phyloP scores from a whole-genome alignment of 2,888 invertebrate species.

The Phytoseiulus persimilis region DNA sequence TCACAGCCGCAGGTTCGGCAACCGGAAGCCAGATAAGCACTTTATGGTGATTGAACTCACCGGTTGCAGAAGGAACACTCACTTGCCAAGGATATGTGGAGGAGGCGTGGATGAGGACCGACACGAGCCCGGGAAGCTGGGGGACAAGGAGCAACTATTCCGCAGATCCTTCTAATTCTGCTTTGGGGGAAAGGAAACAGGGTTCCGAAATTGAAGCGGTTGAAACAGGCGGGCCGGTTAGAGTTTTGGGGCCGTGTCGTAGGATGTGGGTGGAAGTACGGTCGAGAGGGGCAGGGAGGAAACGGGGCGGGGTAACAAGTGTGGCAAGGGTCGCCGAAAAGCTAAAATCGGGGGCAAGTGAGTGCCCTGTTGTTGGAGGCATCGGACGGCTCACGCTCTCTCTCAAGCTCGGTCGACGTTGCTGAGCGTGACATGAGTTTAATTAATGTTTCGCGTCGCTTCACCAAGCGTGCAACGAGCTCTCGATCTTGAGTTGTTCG shows the following conservation, averaged over 20 bases:
- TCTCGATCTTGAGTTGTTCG: constrained; percentile 28
- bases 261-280: neutral
- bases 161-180: neutral
- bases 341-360: neutral
- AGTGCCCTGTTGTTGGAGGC: neutral
- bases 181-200: neutral
- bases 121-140: neutral
- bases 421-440: constrained; percentile 38
- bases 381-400: neutral
- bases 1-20: constrained; percentile 11
- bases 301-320: neutral
- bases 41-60: constrained; percentile 37
- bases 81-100: neutral
- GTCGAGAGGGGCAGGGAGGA: neutral
- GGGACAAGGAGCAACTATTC: neutral
- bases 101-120: neutral
- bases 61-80: constrained; percentile 17
- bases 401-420: neutral
- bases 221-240: neutral
- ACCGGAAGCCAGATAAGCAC: constrained; percentile 37
- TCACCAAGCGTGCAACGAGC: constrained; percentile 30
- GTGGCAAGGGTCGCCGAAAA: neutral
- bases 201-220: neutral
- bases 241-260: no score
- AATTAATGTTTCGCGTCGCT: constrained; percentile 37